Evolutionary conservation across 2,113 vertebrate species (phyloP).

Genomic region (Toxotes jaculatrix): DNA sequence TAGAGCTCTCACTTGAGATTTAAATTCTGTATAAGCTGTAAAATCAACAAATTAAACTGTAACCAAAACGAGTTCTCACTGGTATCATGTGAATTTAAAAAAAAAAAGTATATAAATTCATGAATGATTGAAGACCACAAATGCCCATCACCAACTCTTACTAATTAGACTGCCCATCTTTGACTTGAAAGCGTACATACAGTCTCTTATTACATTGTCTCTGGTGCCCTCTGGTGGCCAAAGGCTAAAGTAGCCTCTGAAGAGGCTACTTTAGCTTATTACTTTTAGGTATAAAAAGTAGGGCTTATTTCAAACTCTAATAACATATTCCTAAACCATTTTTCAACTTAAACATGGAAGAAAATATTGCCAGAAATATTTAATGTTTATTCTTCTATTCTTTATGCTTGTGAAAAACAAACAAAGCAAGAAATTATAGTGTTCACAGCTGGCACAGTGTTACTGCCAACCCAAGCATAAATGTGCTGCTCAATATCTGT

Average conservation of each 20-base stretch:
- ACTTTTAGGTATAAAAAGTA: not conserved
- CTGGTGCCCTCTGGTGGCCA: slow-evolving; percentile 47
- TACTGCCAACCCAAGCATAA: slow-evolving; percentile 6
- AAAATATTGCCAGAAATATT: slow-evolving; percentile 2
- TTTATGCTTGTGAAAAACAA: slow-evolving; percentile 25
- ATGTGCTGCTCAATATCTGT: slow-evolving; percentile 18
- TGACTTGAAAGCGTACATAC: not conserved
- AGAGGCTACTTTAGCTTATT: too few species aligned
- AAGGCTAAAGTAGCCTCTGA: not conserved
- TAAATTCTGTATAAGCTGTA: not conserved
- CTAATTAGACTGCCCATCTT: not conserved
- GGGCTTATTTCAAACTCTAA: not conserved
- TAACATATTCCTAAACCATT: not conserved
- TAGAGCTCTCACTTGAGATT: not conserved
- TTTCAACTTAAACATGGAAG: not conserved
- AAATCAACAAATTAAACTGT: not conserved
- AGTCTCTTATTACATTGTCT: slow-evolving; percentile 17
- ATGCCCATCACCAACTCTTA: not conserved
- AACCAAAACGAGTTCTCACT: not conserved
- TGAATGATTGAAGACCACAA: not conserved
- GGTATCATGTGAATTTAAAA: not conserved
- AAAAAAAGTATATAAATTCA: not conserved
- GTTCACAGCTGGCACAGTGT: slow-evolving; percentile 5
- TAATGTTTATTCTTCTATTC: slow-evolving; percentile 38
- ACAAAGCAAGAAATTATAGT: slow-evolving; percentile 31